phyloP scores from a whole-genome alignment of 2,797 vertebrate species.

The Lepidocolaptes lacrymiger region DNA sequence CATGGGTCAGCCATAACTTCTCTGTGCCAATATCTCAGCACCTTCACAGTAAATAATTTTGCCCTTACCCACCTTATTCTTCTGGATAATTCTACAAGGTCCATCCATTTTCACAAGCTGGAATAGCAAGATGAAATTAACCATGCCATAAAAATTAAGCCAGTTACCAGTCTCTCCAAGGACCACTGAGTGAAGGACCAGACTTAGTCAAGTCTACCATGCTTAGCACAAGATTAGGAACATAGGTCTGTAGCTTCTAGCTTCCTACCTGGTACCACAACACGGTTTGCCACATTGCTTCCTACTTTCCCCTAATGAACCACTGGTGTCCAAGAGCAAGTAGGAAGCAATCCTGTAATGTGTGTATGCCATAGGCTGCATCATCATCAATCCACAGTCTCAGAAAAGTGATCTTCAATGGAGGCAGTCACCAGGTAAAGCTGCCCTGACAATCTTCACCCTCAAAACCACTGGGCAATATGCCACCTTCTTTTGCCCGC shows the following conservation, averaged over 20 bases:
- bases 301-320: background rate
- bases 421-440: background rate
- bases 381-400: background rate
- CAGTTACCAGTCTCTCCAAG: background rate
- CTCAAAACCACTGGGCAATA: background rate
- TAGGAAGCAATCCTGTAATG: background rate
- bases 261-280: background rate
- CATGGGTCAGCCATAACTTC: background rate
- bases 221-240: background rate
- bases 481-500: background rate
- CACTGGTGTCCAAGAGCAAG: background rate
- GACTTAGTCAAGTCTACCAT: background rate
- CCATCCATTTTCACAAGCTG: background rate
- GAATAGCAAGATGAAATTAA: background rate
- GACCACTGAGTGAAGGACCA: background rate
- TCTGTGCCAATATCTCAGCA: background rate
- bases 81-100: background rate
- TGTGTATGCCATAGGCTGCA: fast-evolving
- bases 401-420: background rate
- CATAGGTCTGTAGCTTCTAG: background rate
- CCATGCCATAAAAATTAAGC: background rate
- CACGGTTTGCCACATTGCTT: background rate
- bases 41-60: background rate
- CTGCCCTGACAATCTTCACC: background rate
- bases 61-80: background rate